phyloP scores from a whole-genome alignment of 1,140 invertebrate species.

The Geopemphigus sp. region DNA sequence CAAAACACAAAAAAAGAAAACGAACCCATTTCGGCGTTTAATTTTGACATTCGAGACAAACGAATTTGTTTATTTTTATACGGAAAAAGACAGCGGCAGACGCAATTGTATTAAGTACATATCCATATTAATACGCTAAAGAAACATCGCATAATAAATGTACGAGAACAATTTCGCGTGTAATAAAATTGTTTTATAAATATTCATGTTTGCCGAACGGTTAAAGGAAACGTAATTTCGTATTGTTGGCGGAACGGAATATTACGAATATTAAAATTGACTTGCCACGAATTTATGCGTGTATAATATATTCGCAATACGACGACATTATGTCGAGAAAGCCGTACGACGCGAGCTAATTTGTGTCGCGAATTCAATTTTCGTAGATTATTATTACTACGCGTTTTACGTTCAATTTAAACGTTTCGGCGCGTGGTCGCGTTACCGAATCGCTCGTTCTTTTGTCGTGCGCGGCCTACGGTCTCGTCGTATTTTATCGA shows the following conservation, averaged over 20 bases:
- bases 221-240: not conserved
- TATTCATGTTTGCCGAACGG: not conserved
- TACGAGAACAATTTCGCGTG: no score
- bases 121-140: not conserved
- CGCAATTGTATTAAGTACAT: no score
- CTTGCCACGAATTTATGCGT: constrained; percentile 1
- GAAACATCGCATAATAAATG: not conserved
- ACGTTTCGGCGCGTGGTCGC: not conserved
- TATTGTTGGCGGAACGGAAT: not conserved
- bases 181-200: not conserved
- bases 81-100: no score
- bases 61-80: not conserved
- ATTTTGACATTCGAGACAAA: not conserved
- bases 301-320: not conserved
- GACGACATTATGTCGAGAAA: constrained; percentile 1
- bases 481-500: no score
- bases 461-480: no score
- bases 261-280: not conserved
- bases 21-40: not conserved
- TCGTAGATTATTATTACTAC: not conserved
- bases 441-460: constrained; percentile 4
- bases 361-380: not conserved
- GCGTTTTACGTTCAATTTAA: not conserved
- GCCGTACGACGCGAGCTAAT: not conserved
- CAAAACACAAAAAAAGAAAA: no score